phyloP scores from a whole-genome alignment of 1,140 invertebrate species.

The Camponotus vicinus region DNA sequence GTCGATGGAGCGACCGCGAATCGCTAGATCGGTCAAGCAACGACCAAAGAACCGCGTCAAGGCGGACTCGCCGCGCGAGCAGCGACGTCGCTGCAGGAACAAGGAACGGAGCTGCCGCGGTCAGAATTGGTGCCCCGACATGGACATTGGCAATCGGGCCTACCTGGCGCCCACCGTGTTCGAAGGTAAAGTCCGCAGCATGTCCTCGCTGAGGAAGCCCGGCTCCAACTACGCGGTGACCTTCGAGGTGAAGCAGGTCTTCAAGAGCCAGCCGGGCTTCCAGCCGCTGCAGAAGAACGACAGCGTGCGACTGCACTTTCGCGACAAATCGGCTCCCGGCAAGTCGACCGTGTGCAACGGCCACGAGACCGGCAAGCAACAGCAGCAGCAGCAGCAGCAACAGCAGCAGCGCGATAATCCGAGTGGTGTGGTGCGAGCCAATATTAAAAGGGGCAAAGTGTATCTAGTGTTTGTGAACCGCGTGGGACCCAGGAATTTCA shows the following conservation, averaged over 20 bases:
- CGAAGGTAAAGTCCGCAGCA: constrained; percentile 89
- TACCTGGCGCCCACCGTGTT: constrained; percentile 89
- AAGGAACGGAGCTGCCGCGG: constrained; percentile 77
- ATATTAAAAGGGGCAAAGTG: constrained; percentile 88
- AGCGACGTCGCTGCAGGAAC: constrained; percentile 80
- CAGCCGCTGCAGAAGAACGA: constrained; percentile 85
- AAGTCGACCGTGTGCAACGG: constrained; percentile 81
- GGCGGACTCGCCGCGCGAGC: constrained; percentile 80
- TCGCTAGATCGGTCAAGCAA: constrained; percentile 74
- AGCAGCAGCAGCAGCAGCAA: constrained; percentile 29
- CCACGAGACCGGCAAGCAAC: constrained; percentile 61
- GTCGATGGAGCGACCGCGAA: constrained; percentile 68
- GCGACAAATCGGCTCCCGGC: constrained; percentile 82
- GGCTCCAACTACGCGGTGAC: constrained; percentile 88
- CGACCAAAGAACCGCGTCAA: constrained; percentile 79
- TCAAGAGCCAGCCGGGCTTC: constrained; percentile 87
- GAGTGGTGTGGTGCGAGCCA: constrained; percentile 86
- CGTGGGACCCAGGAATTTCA: constrained; percentile 89
- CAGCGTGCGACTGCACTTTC: constrained; percentile 86
- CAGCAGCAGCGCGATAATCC: constrained; percentile 76
- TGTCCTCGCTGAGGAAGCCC: constrained; percentile 86
- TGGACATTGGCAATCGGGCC: constrained; percentile 88
- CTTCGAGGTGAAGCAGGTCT: constrained; percentile 89
- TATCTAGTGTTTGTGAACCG: constrained; percentile 90
- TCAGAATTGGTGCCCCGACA: constrained; percentile 87